These are phyloP conservation scores for Neomonachus schauinslandi DNA, from an alignment of 2,113 vertebrate genomes.

Conservation along the genomic window DNA sequence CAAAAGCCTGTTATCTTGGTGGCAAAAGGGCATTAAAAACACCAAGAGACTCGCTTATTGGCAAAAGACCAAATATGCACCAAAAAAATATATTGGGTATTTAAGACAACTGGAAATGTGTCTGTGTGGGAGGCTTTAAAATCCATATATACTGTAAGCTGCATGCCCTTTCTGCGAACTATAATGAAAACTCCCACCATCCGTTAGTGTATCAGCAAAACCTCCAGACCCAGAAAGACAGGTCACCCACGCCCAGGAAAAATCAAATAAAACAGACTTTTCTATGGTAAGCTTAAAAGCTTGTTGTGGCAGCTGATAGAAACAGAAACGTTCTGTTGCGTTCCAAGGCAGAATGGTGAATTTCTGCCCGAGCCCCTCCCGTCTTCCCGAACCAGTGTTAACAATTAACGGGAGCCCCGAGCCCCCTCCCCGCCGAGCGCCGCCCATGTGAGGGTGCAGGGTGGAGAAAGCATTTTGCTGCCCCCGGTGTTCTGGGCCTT, in stretches of 20 bases:
- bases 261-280: neutral
- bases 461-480: conserved; percentile 4
- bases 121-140: neutral
- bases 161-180: neutral
- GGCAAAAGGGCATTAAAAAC: neutral
- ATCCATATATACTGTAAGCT: neutral
- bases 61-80: neutral
- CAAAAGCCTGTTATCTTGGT: neutral
- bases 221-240: neutral
- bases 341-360: neutral
- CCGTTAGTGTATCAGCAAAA: neutral
- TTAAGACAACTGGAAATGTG: neutral
- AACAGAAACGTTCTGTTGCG: neutral
- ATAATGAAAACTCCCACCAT: neutral
- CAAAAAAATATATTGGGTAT: neutral
- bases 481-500: conserved; percentile 66
- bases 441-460: accelerated
- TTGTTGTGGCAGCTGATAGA: neutral
- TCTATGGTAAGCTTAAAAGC: neutral
- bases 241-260: neutral
- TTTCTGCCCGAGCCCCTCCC: neutral
- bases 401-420: neutral
- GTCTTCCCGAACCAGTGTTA: accelerated
- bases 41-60: neutral
- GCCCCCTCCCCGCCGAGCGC: neutral